Evolutionary conservation across 2,888 invertebrate species (phyloP).

Genomic region (Oscheius sp.): DNA sequence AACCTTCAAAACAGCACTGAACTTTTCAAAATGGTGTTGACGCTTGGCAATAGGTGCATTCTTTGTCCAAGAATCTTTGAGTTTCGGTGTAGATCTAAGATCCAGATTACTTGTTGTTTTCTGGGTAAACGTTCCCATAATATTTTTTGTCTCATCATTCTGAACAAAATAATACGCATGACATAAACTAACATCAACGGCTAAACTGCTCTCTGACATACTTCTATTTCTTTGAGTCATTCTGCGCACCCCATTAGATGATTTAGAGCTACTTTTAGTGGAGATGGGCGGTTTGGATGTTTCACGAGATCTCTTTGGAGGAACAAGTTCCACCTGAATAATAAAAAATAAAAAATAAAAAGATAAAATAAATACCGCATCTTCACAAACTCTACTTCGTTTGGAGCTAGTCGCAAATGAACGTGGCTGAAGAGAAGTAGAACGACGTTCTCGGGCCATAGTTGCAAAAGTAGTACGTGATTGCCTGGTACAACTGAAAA

Average conservation of each 20-base stretch:
- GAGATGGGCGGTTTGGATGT: not conserved
- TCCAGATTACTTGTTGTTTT: conserved; percentile 23
- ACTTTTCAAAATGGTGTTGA: conserved; percentile 31
- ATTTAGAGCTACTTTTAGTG: not conserved
- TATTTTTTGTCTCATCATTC: too few relatives aligned
- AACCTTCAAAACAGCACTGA: conserved; percentile 34
- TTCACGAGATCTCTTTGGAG: conserved; percentile 25
- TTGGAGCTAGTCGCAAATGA: not conserved
- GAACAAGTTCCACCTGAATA: conserved; percentile 5
- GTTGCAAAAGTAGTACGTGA: not conserved
- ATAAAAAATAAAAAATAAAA: not conserved
- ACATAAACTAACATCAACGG: too few relatives aligned
- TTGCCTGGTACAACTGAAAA: not conserved
- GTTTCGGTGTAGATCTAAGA: conserved; percentile 2
- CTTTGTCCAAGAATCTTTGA: conserved; percentile 23
- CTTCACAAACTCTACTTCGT: conserved; percentile 10
- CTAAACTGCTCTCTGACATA: conserved; percentile 32
- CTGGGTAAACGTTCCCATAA: not conserved
- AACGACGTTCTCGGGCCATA: conserved; percentile 9
- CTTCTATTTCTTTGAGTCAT: conserved; percentile 35
- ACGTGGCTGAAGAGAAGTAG: conserved; percentile 23
- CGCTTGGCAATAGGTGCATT: conserved; percentile 18
- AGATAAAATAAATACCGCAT: conserved; percentile 21
- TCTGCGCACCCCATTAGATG: not conserved
- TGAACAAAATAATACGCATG: not conserved